phyloP scores from a whole-genome alignment of 2,888 invertebrate genomes.

The Linnaemya tessellans region DNA sequence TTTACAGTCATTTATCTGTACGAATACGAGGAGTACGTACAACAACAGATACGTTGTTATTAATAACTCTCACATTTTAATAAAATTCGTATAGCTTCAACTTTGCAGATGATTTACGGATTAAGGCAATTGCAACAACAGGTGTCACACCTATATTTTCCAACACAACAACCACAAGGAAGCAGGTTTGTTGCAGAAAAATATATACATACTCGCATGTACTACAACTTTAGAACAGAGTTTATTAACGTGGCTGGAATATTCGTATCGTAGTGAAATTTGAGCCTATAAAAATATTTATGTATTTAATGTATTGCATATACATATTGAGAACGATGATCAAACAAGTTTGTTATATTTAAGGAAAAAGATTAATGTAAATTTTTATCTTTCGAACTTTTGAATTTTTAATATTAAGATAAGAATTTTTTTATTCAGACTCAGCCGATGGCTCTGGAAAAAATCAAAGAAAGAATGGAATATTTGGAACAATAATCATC shows the following conservation, averaged over 20 bases:
- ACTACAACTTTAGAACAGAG: not conserved
- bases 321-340: constrained; percentile 35
- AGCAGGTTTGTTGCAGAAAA: constrained; percentile 3
- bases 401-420: too few relatives aligned
- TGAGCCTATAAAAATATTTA: constrained; percentile 11
- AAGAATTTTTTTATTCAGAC: too few relatives aligned
- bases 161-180: constrained; percentile 23
- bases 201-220: not conserved
- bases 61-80: constrained; percentile 67
- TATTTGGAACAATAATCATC: too few relatives aligned
- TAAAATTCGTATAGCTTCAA: constrained; percentile 54
- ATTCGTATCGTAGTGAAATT: not conserved
- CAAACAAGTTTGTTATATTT: not conserved
- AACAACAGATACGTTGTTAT: constrained; percentile 45
- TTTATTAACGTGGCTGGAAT: constrained; percentile 2
- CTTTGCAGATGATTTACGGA: constrained; percentile 53
- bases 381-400: too few relatives aligned
- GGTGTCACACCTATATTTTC: constrained; percentile 64
- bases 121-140: constrained; percentile 64
- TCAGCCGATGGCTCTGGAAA: too few relatives aligned
- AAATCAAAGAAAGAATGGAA: too few relatives aligned
- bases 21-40: not conserved
- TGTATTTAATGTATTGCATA: not conserved
- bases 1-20: constrained; percentile 2
- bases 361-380: too few relatives aligned